Evolutionary conservation across 2,113 vertebrate species (phyloP), one percentile per base, ranked within the genome.

Genomic region (Xenotilapia longispinis): DNA sequence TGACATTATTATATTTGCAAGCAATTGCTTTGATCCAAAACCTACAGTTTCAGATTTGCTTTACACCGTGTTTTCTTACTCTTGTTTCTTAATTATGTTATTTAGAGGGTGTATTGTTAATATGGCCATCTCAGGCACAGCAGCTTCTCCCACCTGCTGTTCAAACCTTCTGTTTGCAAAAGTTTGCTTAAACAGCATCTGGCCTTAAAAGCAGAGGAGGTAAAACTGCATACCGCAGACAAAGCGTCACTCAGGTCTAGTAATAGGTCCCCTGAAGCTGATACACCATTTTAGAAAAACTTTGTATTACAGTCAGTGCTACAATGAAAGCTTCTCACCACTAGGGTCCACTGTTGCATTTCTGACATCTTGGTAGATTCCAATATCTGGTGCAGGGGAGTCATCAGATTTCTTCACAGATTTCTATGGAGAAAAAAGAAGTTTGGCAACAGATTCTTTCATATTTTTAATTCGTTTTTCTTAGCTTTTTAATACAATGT

Each of bases 321-420:
- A 49, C 31, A 85, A 49, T 87, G 21, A 86, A 38, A 85, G 85
- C 4, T 38, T 83, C 94, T 96, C 84, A 97, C 96, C 96, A 91
- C 23, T 88, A 85, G 92, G 63, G 47, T 95, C 93, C 36, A 73
- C n/a, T 75, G 70, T 93, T 80, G 90, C 57, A 26, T 13, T 94
- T 55, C 54, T 79, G 84, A 94, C 45, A 57, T 95, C 96, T 94
- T 98, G 97, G 94, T 99, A 99, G 96, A 99, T 96, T 6, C 97
- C 98, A 84, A 97, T 47, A 81, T 98, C 97, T 23, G 94, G 68
- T 40, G 93, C 54, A 28, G 94, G 96, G 4, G 95, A 23, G 12
- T 97, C 97, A 10, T 98, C 98, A 1, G 96, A 89, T 82, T 93
- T 97, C 75, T 96, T 97, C 9, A 91, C 10, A 7, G 97, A 96